These are phyloP conservation scores for Hemaris fuciformis DNA, from an alignment of 2,888 invertebrate genomes.

Conservation along the genomic window DNA sequence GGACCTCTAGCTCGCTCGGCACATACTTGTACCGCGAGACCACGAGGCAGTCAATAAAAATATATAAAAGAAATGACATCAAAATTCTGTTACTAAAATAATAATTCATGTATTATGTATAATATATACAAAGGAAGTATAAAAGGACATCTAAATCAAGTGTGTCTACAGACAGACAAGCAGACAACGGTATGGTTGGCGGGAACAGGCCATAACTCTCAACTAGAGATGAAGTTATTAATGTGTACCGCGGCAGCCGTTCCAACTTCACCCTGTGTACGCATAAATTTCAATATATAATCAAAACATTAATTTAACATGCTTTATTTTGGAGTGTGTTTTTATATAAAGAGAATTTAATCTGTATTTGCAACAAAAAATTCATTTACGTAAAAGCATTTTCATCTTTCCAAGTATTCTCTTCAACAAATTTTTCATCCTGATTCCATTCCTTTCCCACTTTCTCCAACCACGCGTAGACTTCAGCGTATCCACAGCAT, in stretches of 20 bases:
- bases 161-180: conserved; percentile 49
- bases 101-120: not conserved
- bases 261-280: conserved; percentile 12
- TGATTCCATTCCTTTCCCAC: too few relatives aligned
- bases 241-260: conserved; percentile 35
- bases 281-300: conserved; percentile 8
- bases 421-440: too few relatives aligned
- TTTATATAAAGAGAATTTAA: not conserved
- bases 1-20: too few relatives aligned
- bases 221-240: conserved; percentile 61
- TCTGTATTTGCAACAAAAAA: not conserved
- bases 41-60: too few relatives aligned
- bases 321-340: not conserved
- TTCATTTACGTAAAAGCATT: too few relatives aligned
- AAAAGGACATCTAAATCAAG: conserved; percentile 62
- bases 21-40: too few relatives aligned
- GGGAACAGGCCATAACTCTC: conserved; percentile 50
- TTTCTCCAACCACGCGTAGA: too few relatives aligned
- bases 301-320: not conserved
- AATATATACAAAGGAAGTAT: conserved; percentile 12
- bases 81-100: not conserved
- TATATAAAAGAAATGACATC: too few relatives aligned
- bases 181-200: conserved; percentile 43
- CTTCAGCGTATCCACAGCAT: too few relatives aligned
- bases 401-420: too few relatives aligned